Evolutionary conservation across 2,113 vertebrate genomes (phyloP).

Genomic region (Ploceus nigricollis): DNA sequence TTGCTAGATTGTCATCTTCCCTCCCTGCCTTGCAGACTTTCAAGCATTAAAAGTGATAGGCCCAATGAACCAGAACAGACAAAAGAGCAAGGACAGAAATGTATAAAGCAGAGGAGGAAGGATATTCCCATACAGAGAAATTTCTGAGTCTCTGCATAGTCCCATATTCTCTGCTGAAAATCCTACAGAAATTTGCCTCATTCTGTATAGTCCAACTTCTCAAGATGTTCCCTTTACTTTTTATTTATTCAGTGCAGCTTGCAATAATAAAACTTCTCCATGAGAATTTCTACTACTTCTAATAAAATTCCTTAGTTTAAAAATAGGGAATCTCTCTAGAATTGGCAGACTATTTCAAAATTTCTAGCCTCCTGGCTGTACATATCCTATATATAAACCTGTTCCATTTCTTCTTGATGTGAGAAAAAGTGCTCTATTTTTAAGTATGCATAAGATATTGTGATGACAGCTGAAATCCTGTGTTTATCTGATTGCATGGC

Average conservation of each 20-base stretch:
- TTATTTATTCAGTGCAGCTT: not conserved
- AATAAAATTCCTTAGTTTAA: conserved; percentile 19
- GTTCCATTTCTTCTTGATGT: conserved; percentile 25
- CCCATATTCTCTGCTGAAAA: not conserved
- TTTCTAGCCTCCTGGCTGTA: not conserved
- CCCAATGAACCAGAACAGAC: not conserved
- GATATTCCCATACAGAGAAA: not conserved
- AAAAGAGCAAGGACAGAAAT: not conserved
- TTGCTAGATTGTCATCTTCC: not conserved
- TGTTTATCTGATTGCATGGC: conserved; percentile 67
- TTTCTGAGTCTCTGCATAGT: not conserved
- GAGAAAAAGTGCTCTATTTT: conserved; percentile 64
- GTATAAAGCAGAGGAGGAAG: not conserved
- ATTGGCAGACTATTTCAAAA: conserved; percentile 17
- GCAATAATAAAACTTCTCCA: not conserved
- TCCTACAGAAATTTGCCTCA: not conserved
- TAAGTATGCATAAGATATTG: conserved; percentile 51
- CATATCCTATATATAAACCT: conserved; percentile 44
- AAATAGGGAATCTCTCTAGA: conserved; percentile 36
- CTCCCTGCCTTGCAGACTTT: not conserved
- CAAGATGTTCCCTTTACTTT: not conserved
- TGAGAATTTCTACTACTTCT: not conserved
- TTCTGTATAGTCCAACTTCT: not conserved
- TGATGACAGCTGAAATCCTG: conserved; percentile 65
- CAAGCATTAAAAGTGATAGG: not conserved